These are phyloP conservation scores for Linepithema humile DNA, from an alignment of 1,140 invertebrate species.

Conservation along the genomic window DNA sequence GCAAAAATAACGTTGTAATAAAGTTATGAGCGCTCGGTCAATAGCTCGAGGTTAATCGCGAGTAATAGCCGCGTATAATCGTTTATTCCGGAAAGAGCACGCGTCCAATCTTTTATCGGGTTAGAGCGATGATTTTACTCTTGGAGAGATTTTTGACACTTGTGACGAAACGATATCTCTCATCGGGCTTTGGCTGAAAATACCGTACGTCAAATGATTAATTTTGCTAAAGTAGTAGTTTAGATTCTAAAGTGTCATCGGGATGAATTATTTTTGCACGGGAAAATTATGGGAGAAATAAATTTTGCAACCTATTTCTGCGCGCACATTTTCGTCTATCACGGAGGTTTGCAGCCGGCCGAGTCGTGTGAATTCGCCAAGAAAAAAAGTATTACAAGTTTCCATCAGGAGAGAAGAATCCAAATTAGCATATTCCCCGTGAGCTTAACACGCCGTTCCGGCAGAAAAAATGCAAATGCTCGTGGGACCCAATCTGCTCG, in stretches of 20 bases:
- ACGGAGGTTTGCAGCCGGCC: no score
- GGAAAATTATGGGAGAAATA: no score
- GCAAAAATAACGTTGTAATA: constrained; percentile 28
- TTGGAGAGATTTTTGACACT: no score
- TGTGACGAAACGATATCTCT: no score
- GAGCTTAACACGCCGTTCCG: constrained; percentile 42
- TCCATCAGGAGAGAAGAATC: neutral
- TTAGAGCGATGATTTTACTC: neutral
- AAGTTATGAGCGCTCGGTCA: constrained; percentile 33
- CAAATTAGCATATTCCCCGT: constrained; percentile 53
- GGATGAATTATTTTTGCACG: no score
- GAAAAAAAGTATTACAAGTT: constrained; percentile 7
- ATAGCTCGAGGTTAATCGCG: constrained; percentile 27
- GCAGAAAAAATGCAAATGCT: constrained; percentile 70
- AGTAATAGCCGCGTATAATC: constrained; percentile 16
- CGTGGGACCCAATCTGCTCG: constrained; percentile 64
- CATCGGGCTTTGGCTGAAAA: no score
- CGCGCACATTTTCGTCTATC: no score
- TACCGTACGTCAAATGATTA: no score
- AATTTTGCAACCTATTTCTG: no score
- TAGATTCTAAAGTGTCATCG: no score
- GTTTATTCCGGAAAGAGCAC: neutral
- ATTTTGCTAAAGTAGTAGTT: no score
- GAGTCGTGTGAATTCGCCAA: no score
- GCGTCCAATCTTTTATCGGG: neutral